Evolutionary conservation across 2,888 invertebrate genomes (phyloP).

Genomic region (Heliconius ismenius): DNA sequence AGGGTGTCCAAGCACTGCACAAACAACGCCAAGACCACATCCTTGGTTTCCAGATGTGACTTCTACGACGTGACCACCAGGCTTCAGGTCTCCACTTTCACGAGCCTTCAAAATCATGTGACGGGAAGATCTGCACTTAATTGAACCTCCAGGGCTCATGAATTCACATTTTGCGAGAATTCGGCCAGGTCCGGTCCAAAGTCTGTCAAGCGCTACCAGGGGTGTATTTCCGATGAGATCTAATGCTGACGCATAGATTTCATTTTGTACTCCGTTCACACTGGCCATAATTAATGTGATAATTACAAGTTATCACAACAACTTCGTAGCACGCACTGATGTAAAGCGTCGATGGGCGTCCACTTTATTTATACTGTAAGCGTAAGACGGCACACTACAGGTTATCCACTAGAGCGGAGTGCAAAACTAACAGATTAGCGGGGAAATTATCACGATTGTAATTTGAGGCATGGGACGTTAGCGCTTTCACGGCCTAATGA

Average conservation of each 20-base stretch:
- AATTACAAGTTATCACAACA: slow-evolving; percentile 33
- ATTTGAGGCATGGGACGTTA: background rate
- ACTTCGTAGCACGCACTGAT: slow-evolving; percentile 23
- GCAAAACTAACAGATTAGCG: slow-evolving; percentile 10
- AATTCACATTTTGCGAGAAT: slow-evolving; percentile 76
- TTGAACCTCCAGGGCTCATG: slow-evolving; percentile 75
- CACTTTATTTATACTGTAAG: slow-evolving; percentile 17
- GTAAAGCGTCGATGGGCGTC: background rate
- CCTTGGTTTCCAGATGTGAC: slow-evolving; percentile 77
- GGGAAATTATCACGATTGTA: background rate
- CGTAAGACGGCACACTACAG: slow-evolving; percentile 13
- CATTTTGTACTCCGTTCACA: slow-evolving; percentile 55
- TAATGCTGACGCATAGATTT: slow-evolving; percentile 71
- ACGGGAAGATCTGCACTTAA: slow-evolving; percentile 73
- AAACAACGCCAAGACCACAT: slow-evolving; percentile 73
- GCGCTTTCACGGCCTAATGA: too few species aligned
- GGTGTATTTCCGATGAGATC: slow-evolving; percentile 76
- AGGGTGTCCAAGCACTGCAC: slow-evolving; percentile 70
- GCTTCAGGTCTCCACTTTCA: slow-evolving; percentile 60
- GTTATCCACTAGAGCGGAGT: slow-evolving; percentile 19
- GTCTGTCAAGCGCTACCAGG: slow-evolving; percentile 70
- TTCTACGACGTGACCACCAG: slow-evolving; percentile 67
- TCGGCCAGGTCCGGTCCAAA: slow-evolving; percentile 70
- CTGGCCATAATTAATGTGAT: slow-evolving; percentile 39
- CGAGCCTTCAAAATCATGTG: slow-evolving; percentile 66